Conservation (phyloP, 2,888 invertebrate species). For the Hydropsyche betteni region DNA sequence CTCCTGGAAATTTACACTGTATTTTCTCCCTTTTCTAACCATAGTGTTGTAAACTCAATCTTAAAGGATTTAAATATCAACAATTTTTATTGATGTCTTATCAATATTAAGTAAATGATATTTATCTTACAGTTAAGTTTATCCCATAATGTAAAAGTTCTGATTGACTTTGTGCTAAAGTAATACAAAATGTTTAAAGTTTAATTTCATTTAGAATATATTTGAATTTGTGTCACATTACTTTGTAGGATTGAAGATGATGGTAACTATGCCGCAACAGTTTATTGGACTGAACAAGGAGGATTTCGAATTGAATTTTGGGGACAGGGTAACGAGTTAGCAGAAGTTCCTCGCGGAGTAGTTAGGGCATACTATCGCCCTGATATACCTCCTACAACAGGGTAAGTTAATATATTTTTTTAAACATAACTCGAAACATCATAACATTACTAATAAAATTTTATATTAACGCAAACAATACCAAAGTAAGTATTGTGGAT, state of each 20-base stretch:
- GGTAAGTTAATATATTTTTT: slow-evolving; percentile 63
- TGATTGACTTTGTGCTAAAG: no score
- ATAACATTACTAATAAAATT: slow-evolving; percentile 38
- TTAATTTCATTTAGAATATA: slow-evolving; percentile 46
- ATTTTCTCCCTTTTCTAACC: no score
- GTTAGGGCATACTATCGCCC: slow-evolving; percentile 81
- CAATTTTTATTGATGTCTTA: no score
- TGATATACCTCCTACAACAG: slow-evolving; percentile 73
- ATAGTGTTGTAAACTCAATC: no score
- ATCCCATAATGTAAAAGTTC: no score
- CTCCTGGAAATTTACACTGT: no score
- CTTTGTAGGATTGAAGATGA: slow-evolving; percentile 70
- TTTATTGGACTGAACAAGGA: slow-evolving; percentile 73
- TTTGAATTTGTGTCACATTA: slow-evolving; percentile 38
- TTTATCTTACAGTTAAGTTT: no score
- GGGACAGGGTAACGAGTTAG: slow-evolving; percentile 79
- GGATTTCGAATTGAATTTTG: slow-evolving; percentile 79
- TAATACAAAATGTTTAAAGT: slow-evolving; percentile 46
- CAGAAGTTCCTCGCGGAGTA: slow-evolving; percentile 71
- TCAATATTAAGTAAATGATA: no score
- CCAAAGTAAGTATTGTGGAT: no score
- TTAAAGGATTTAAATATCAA: no score
- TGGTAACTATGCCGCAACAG: slow-evolving; percentile 77
- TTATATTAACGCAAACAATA: no score
- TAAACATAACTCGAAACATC: background rate